Percentiles rank a stretch among this genome's conserved stretches.
Evolutionary conservation across 2,797 vertebrate species (phyloP).

Genomic region (Cheirogaleus major): DNA sequence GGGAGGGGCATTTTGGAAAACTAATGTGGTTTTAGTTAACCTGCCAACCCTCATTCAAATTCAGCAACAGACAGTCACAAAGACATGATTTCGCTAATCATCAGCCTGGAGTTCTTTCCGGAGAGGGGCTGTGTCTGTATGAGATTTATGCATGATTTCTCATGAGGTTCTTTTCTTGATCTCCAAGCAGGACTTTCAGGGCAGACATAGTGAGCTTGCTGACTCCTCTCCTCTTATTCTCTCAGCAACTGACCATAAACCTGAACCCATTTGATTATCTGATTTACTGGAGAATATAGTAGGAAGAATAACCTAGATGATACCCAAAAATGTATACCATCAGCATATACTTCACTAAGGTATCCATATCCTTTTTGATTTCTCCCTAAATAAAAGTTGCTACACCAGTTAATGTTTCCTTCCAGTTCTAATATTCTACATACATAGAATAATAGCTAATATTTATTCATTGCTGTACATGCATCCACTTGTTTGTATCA

Average conservation of each 20-base stretch:
- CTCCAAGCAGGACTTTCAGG: background rate
- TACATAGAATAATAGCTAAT: background rate
- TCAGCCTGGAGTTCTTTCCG: background rate
- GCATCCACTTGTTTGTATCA: background rate
- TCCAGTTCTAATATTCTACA: background rate
- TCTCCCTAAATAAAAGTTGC: background rate
- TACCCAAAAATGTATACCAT: background rate
- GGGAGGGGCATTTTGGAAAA: background rate
- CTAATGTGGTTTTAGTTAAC: background rate
- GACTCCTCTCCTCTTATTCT: background rate
- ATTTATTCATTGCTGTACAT: background rate
- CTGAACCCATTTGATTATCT: background rate
- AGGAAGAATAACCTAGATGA: constrained; percentile 34
- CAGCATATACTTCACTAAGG: background rate
- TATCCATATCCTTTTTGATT: background rate
- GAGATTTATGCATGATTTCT: background rate
- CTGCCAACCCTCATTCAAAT: background rate
- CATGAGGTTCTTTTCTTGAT: background rate
- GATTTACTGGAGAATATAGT: background rate
- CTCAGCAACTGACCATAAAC: background rate
- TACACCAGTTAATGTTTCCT: background rate
- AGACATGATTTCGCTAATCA: background rate
- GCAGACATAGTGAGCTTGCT: background rate
- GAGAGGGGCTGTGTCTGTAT: background rate
- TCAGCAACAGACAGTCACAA: background rate